phyloP scores from a whole-genome alignment of 2,113 vertebrate genomes.

The Mesocricetus auratus region DNA sequence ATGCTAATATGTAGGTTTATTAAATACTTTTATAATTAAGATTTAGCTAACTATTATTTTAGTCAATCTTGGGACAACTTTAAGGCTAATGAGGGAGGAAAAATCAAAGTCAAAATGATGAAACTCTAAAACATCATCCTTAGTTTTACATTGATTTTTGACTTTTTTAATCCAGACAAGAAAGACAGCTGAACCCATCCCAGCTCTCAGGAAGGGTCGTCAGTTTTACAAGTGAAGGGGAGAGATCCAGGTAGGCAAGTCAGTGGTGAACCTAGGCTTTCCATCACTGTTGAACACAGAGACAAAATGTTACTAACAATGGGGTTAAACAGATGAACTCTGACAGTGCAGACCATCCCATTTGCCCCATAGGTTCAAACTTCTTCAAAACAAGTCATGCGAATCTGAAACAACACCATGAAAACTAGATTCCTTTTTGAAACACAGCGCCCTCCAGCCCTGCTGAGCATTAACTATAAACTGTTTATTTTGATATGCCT shows the following conservation, averaged over 20 bases:
- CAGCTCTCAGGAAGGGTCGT: conserved; percentile 10
- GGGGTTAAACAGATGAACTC: conserved; percentile 21
- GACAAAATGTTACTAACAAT: conserved; percentile 58
- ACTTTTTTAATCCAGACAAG: conserved; percentile 24
- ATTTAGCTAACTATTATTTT: conserved; percentile 51
- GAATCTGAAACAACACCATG: conserved; percentile 31
- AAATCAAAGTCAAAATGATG: conserved; percentile 9
- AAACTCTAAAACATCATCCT: conserved; percentile 40
- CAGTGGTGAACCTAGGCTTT: conserved; percentile 39
- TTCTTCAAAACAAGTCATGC: conserved; percentile 40
- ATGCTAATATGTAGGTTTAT: conserved; percentile 15
- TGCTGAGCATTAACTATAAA: conserved; percentile 11
- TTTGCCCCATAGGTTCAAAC: conserved; percentile 50
- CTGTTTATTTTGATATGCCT: conserved; percentile 36
- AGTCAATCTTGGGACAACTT: conserved; percentile 47
- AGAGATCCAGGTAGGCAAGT: conserved; percentile 22
- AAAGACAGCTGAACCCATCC: background rate
- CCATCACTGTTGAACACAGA: conserved; percentile 29
- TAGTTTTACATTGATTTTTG: conserved; percentile 40
- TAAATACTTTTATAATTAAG: conserved; percentile 37
- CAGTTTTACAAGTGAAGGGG: conserved; percentile 62
- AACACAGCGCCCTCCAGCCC: background rate
- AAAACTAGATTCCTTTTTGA: conserved; percentile 58
- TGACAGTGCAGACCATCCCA: conserved; percentile 26
- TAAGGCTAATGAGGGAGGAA: background rate